Conservation (phyloP, 2,113 vertebrate species). For the Hepsetus odoe region DNA sequence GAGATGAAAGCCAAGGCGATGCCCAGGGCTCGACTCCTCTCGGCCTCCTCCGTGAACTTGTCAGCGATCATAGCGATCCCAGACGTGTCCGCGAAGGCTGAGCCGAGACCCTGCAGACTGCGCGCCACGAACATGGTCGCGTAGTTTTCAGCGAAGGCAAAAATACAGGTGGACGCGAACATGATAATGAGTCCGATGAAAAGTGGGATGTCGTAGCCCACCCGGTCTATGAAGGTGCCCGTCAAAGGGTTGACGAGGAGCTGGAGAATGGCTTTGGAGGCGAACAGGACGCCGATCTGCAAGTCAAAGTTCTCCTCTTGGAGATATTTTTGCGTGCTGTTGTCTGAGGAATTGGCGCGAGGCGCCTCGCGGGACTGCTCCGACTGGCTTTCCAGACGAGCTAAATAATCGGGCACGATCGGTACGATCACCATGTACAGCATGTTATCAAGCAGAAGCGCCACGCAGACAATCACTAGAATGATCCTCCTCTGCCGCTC, state of each 20-base stretch:
- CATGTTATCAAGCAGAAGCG: conserved; percentile 96
- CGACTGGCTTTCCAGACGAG: conserved; percentile 69
- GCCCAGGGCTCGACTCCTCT: conserved; percentile 90
- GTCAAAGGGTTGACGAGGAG: conserved; percentile 92
- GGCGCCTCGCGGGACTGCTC: conserved; percentile 47
- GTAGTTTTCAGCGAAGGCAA: conserved; percentile 92
- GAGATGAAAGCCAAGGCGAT: conserved; percentile 97
- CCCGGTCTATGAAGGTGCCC: conserved; percentile 93
- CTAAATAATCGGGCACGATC: conserved; percentile 92
- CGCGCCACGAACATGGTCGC: conserved; percentile 88
- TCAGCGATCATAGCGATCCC: conserved; percentile 95
- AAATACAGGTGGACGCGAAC: conserved; percentile 90
- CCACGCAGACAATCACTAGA: conserved; percentile 88
- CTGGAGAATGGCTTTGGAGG: conserved; percentile 95
- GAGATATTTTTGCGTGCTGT: conserved; percentile 59
- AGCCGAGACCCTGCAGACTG: conserved; percentile 94
- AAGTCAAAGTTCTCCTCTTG: conserved; percentile 85
- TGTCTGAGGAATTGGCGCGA: conserved; percentile 66
- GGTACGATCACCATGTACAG: conserved; percentile 98
- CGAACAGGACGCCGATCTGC: conserved; percentile 95
- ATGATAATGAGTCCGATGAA: conserved; percentile 90
- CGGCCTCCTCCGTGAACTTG: conserved; percentile 85
- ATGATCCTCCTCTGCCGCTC: conserved; percentile 85
- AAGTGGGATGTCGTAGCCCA: conserved; percentile 92
- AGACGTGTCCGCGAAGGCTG: conserved; percentile 94